phyloP scores from a whole-genome alignment of 2,888 invertebrate species.

The Agrotis clavis region DNA sequence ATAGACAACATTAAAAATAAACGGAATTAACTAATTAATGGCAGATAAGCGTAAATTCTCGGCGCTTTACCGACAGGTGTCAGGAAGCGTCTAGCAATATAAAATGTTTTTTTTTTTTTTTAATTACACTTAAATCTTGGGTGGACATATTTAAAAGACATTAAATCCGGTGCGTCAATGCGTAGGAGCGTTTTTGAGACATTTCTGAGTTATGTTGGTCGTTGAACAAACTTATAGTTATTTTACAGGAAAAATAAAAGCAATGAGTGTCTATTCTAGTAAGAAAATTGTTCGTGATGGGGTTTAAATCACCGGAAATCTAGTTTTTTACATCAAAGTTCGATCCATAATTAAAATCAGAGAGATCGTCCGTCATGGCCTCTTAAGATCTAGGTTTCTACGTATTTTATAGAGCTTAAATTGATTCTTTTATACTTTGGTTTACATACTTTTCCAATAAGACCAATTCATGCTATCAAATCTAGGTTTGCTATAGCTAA shows the following conservation, averaged over 20 bases:
- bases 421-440: no score
- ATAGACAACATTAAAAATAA: slow-evolving; percentile 70
- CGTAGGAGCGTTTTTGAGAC: slow-evolving; percentile 48
- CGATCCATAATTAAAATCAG: slow-evolving; percentile 3
- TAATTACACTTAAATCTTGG: slow-evolving; percentile 68
- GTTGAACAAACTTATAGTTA: slow-evolving; percentile 25
- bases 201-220: slow-evolving; percentile 43
- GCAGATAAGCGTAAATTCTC: slow-evolving; percentile 70
- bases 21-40: slow-evolving; percentile 69
- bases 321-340: background rate
- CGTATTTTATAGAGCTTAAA: background rate
- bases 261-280: slow-evolving; percentile 3
- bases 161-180: slow-evolving; percentile 55
- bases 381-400: background rate
- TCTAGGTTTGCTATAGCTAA: background rate
- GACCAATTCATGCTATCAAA: no score
- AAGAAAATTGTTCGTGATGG: slow-evolving; percentile 15
- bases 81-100: slow-evolving; percentile 64
- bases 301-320: slow-evolving; percentile 19
- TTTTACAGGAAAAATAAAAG: slow-evolving; percentile 41
- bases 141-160: slow-evolving; percentile 58
- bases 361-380: background rate
- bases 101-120: slow-evolving; percentile 64
- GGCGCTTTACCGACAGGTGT: slow-evolving; percentile 70
- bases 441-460: no score